phyloP scores from a whole-genome alignment of 1,140 invertebrate species.

The Drosophila pseudoananassae region DNA sequence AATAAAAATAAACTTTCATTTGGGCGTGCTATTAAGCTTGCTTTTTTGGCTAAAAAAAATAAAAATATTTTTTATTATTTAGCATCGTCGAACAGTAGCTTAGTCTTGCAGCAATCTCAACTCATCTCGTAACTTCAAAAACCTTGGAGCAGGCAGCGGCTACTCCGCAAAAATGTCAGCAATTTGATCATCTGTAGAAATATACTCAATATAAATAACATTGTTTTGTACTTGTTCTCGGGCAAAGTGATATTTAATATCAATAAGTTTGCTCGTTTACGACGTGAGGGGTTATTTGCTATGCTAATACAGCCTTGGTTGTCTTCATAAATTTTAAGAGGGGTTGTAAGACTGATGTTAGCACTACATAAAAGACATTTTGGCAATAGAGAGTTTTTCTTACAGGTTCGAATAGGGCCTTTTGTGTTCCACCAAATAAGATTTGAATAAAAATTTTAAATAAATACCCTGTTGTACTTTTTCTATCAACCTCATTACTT shows the following conservation, averaged over 20 bases:
- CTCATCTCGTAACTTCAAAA: too few species aligned
- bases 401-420: too few species aligned
- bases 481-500: background rate
- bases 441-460: conserved; percentile 19
- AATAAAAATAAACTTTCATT: too few species aligned
- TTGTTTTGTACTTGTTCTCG: conserved; percentile 4
- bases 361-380: background rate
- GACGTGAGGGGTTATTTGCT: background rate
- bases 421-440: too few species aligned
- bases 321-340: background rate
- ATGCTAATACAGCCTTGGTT: background rate
- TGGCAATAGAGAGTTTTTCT: background rate
- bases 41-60: too few species aligned
- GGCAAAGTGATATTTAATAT: conserved; percentile 6
- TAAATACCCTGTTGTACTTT: conserved; percentile 13
- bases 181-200: conserved; percentile 3
- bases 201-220: background rate
- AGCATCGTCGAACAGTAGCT: too few species aligned
- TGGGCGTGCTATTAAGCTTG: too few species aligned
- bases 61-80: too few species aligned
- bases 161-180: conserved; percentile 2
- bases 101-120: too few species aligned
- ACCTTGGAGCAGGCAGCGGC: too few species aligned
- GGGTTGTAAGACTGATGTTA: background rate
- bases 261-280: conserved; percentile 3